These are phyloP conservation scores for Arrhamphus sclerolepis DNA, from an alignment of 2,797 vertebrate species.

Conservation along the genomic window DNA sequence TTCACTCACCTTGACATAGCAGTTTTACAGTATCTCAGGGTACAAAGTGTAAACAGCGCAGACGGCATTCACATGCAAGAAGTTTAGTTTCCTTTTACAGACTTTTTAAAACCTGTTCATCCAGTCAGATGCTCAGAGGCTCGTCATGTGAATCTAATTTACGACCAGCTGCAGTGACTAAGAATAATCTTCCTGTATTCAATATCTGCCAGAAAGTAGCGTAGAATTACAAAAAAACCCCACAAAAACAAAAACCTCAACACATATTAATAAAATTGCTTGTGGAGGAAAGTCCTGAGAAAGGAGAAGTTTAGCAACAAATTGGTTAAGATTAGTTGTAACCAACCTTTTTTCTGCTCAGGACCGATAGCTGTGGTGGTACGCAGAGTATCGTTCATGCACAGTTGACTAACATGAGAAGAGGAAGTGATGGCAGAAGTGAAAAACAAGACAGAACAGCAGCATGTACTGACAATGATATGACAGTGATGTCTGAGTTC, in stretches of 20 bases:
- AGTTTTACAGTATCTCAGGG: neutral
- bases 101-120: slow-evolving; percentile 9
- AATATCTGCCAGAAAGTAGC: neutral
- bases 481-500: too few relatives aligned
- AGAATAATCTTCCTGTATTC: slow-evolving; percentile 12
- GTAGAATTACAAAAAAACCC: neutral
- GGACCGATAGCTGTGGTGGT: neutral
- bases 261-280: neutral
- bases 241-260: neutral
- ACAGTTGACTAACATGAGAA: too few relatives aligned
- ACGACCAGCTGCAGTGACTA: slow-evolving; percentile 18
- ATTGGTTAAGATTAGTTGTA: neutral
- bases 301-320: neutral
- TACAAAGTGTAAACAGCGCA: neutral
- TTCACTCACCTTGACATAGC: slow-evolving; percentile 42
- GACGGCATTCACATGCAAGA: slow-evolving; percentile 28
- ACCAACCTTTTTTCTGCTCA: neutral
- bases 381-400: neutral
- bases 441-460: too few relatives aligned
- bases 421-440: neutral
- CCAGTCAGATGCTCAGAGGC: slow-evolving; percentile 3
- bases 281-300: neutral
- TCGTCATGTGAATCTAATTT: slow-evolving; percentile 68
- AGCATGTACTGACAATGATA: too few relatives aligned
- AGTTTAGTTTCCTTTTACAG: slow-evolving; percentile 37